phyloP scores from a whole-genome alignment of 2,797 vertebrate species.

The Falco cherrug region DNA sequence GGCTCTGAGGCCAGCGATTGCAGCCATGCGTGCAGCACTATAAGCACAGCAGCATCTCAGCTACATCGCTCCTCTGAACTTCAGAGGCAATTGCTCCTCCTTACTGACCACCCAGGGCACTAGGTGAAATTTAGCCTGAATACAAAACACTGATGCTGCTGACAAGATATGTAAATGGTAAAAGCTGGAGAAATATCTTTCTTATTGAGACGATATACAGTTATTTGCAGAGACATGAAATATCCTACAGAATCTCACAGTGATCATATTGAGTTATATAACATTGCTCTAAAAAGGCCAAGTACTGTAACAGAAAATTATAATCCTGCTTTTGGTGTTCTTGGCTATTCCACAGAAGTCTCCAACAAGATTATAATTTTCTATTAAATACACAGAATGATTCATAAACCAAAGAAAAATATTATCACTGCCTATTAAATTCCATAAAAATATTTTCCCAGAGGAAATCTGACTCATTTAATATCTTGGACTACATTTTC shows the following conservation, averaged over 20 bases:
- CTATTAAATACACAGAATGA: background rate
- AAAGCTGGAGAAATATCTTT: background rate
- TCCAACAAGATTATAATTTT: background rate
- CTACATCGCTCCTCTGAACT: background rate
- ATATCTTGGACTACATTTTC: background rate
- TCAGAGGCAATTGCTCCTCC: background rate
- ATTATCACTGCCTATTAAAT: background rate
- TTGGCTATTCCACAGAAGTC: background rate
- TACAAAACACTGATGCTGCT: background rate
- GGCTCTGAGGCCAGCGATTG: background rate
- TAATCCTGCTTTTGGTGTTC: background rate
- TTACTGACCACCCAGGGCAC: background rate
- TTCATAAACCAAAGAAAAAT: conserved; percentile 26
- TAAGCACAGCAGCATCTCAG: background rate
- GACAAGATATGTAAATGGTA: accelerated
- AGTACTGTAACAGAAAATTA: background rate
- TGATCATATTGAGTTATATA: background rate
- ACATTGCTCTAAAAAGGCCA: background rate
- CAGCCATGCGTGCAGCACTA: background rate
- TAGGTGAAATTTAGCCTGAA: background rate
- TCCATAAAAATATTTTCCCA: conserved; percentile 12
- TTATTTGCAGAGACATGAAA: background rate
- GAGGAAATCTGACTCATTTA: background rate
- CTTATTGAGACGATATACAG: background rate
- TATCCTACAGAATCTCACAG: background rate